Evolutionary conservation across 2,797 vertebrate genomes (phyloP).

Genomic region (Pipistrellus pipistrellus): DNA sequence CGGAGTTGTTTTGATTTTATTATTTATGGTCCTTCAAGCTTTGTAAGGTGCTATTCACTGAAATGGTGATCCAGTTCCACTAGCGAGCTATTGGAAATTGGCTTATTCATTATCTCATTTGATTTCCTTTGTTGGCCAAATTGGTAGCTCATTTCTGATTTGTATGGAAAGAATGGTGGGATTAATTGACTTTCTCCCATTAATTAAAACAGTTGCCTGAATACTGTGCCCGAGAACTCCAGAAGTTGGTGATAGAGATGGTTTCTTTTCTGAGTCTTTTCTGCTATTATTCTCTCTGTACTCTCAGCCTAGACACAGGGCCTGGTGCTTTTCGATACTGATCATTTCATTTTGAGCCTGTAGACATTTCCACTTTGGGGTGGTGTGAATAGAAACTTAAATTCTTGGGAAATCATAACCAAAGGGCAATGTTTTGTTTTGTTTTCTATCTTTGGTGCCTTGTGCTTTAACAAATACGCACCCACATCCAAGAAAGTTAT

Average conservation of each 20-base stretch:
- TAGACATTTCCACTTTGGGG: neutral
- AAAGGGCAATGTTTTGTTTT: conserved; percentile 25
- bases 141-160: conserved; percentile 73
- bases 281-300: neutral
- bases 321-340: neutral
- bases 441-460: conserved; percentile 24
- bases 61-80: conserved; percentile 60
- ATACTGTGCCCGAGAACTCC: conserved; percentile 3
- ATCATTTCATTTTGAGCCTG: neutral
- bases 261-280: neutral
- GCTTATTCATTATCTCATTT: conserved; percentile 73
- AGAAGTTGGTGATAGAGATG: neutral
- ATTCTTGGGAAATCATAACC: neutral
- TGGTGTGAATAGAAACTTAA: neutral
- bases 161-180: conserved; percentile 72
- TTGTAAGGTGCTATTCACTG: conserved; percentile 68
- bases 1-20: conserved; percentile 55
- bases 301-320: neutral
- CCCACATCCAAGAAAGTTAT: neutral
- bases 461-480: neutral
- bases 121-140: conserved; percentile 75
- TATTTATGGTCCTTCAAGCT: conserved; percentile 53
- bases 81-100: conserved; percentile 70
- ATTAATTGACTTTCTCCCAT: conserved; percentile 77
- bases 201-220: conserved; percentile 72